Base-by-base conservation (phyloP, 2,888 invertebrate species). In the Dryadula phaetusa region DNA sequence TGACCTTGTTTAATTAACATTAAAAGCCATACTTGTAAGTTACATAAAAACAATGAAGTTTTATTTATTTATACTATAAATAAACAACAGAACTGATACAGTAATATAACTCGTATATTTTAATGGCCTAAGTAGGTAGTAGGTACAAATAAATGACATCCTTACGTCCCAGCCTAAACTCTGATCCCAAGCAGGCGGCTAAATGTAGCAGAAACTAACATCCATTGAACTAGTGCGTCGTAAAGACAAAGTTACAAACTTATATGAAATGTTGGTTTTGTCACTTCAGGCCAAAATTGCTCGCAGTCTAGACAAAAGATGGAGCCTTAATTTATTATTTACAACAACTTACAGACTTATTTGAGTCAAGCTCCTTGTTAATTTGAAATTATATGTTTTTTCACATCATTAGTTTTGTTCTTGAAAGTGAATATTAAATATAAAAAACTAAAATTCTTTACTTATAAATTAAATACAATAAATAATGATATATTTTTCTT, bases 121-220 rank as follows among this genome's bases (percentile, higher is more conserved):
- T 28, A 49, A 52, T 4, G 16, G 28, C 6, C 20, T 20, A 54
- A 34, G 14, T 56, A 40, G 20, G 20, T 37, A 34, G 14, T 56
- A 40, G 20, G 20, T 37, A 20, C 22, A 22, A 56, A 56, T 37
- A 56, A 56, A 56, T 37, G 16, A 56, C 22, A 14, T 40, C n/a
- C 8, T 8, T 22, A 20, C 7, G 20, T 8, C 37, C n/a, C 3
- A 37, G 37, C 20, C 54, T 14, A 56, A 46, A 16, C 46, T 44
- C 16, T 56, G 34, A 56, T 34, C 62, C 46, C 44, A 47, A 54
- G 46, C 32, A 37, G 49, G 42, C 63, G 63, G 22, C n/a, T 66
- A 53, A 66, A 66, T 66, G 60, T 60, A 46, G 52, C 44, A 44
- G 60, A 53, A 66, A 62, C 54, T 66, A 53, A 53, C 54, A 66